Evolutionary conservation across 30 jellyfish, hydroid and myxozoan species (phyloP).

Genomic region (Chrysaora quinquecirrha): DNA sequence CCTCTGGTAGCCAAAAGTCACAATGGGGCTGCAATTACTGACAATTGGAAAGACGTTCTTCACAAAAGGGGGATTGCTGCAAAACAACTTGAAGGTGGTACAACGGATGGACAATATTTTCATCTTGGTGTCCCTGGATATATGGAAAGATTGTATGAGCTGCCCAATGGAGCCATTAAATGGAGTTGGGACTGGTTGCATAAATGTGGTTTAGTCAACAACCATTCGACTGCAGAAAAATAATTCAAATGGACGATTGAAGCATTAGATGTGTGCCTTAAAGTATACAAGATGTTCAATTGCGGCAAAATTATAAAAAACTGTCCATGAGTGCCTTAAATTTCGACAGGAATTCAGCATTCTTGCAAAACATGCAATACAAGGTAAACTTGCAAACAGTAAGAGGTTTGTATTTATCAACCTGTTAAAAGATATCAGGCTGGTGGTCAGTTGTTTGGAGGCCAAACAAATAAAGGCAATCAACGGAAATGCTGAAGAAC

Average conservation of each 20-base stretch:
- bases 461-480: background rate
- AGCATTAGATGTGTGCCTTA: background rate
- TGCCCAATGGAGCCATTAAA: slow-evolving; percentile 3
- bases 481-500: background rate
- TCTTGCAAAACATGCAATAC: background rate
- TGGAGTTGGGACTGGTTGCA: slow-evolving; percentile 27
- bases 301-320: background rate
- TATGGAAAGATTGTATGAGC: background rate
- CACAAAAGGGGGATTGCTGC: background rate
- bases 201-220: slow-evolving; percentile 18
- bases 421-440: background rate
- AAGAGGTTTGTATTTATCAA: background rate
- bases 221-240: background rate
- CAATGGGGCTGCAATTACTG: slow-evolving; percentile 13
- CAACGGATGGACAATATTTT: slow-evolving; percentile 38
- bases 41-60: background rate
- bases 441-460: background rate
- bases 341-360: background rate
- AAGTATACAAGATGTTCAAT: background rate
- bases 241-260: background rate
- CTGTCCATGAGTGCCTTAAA: background rate
- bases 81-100: slow-evolving; percentile 21
- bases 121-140: slow-evolving; percentile 6
- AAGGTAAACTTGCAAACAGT: background rate
- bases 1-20: slow-evolving; percentile 25